A percentile compares a stretch with the other conserved stretches of the same genome.
These are phyloP conservation scores for Ceratoteleas bidentatus DNA, from an alignment of 1,140 invertebrate genomes.

Conservation along the genomic window DNA sequence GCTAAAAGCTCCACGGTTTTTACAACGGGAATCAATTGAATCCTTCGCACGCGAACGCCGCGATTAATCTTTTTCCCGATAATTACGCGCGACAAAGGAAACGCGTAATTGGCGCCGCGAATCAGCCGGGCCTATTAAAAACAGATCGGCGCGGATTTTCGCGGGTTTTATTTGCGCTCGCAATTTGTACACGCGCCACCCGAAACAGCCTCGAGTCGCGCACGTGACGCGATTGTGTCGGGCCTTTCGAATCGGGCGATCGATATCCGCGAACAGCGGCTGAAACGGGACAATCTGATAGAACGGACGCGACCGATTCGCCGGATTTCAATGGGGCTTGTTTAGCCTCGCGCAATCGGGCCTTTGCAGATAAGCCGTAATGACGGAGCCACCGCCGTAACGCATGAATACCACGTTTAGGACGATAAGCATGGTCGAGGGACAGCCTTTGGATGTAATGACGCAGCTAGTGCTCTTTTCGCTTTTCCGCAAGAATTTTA, in stretches of 20 bases:
- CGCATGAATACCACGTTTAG: background rate
- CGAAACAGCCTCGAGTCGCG: slow-evolving; percentile 45
- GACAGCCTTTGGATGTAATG: too few relatives aligned
- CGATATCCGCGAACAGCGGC: slow-evolving; percentile 45
- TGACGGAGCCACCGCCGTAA: background rate
- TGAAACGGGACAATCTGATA: slow-evolving; percentile 50
- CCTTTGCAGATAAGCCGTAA: slow-evolving; percentile 25
- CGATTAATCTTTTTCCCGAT: slow-evolving; percentile 37
- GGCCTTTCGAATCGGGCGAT: slow-evolving; percentile 37
- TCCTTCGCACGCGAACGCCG: slow-evolving; percentile 29
- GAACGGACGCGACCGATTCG: slow-evolving; percentile 6
- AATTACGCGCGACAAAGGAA: slow-evolving; percentile 36
- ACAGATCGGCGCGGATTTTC: slow-evolving; percentile 35
- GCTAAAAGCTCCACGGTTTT: slow-evolving; percentile 34
- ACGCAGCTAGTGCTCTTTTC: too few relatives aligned
- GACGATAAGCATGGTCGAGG: background rate
- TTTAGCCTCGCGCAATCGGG: slow-evolving; percentile 20
- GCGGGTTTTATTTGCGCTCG: slow-evolving; percentile 62
- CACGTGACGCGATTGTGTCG: slow-evolving; percentile 51
- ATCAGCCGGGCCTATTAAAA: slow-evolving; percentile 33
- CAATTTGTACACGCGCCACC: slow-evolving; percentile 56
- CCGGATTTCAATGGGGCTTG: slow-evolving; percentile 15
- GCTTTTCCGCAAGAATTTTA: too few relatives aligned
- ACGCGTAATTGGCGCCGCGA: slow-evolving; percentile 19
- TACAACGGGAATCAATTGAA: slow-evolving; percentile 36